Evolutionary conservation across 2,113 vertebrate species (phyloP), one percentile per base, ranked within the genome.

Genomic region (Heteronetta atricapilla): DNA sequence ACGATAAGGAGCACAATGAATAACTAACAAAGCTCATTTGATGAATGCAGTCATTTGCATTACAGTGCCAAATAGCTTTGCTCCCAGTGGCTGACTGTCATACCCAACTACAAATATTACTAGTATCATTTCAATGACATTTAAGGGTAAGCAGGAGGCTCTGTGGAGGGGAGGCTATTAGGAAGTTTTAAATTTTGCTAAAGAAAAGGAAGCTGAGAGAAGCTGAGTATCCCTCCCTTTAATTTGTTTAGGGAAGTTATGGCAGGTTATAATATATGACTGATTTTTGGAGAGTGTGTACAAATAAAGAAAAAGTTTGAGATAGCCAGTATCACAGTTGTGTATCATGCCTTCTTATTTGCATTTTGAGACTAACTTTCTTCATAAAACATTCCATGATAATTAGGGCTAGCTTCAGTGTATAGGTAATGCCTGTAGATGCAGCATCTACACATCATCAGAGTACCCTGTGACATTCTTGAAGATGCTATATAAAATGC

Each of bases 1-100:
- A 96, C 25, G 98, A 98, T 98, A 98, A 98, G 98, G 89, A 96
- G 59, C 96, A 98, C 98, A 98, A 98, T 98, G 98, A 97, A 97
- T 97, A 98, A 96, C 97, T 97, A 98, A 98, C 97, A 98, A 98
- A 98, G 98, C 98, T 97, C 73, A 36, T 97, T 95, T 97, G 96
- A 96, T 97, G 97, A 97, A 98, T 97, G 92, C 96, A 96, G 92
- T 97, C 95, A 98, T 98, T 98, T 98, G 97, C 98, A 98, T 98
- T 95, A 85, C 94, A 90, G 92, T 89, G n/a, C 96, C 93, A 97
- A 98, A 98, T 96, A 98, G 97, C 98, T 97, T 94, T 81, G 96
- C 97, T 98, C 44, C 94, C 96, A 73, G 82, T 70, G 76, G 81
- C 84, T 95, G 91, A 82, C 63, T 79, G 46, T 85, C 89, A 76